phyloP scores from a whole-genome alignment of 1,140 invertebrate species.

The Trialeurodes vaporariorum region DNA sequence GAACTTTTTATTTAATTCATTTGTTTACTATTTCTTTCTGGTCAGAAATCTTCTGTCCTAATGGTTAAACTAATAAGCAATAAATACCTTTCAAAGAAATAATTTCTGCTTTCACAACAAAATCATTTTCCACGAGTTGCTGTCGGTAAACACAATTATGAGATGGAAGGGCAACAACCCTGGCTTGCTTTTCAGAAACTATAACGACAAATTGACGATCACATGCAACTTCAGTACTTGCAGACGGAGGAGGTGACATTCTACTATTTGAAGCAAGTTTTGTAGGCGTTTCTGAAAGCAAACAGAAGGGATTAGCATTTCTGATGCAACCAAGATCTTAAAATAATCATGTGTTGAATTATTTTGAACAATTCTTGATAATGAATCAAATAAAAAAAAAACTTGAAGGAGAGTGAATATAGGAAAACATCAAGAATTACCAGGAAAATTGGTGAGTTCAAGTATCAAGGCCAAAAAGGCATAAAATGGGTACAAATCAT shows the following conservation, averaged over 20 bases:
- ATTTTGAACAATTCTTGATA: too few species aligned
- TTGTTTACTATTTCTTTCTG: neutral
- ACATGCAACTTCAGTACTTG: slow-evolving; percentile 38
- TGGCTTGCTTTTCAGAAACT: slow-evolving; percentile 87
- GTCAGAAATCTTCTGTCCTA: too few species aligned
- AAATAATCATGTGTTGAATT: too few species aligned
- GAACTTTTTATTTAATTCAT: neutral
- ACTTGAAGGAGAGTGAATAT: too few species aligned
- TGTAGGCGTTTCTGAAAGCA: slow-evolving; percentile 43
- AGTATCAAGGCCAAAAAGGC: too few species aligned
- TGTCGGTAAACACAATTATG: slow-evolving; percentile 82
- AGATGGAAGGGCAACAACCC: slow-evolving; percentile 85
- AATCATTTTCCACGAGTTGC: slow-evolving; percentile 73
- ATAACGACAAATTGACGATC: slow-evolving; percentile 89
- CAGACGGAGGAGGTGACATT: slow-evolving; percentile 57
- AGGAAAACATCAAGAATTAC: too few species aligned
- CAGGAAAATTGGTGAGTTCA: too few species aligned
- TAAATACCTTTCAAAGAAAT: slow-evolving; percentile 81
- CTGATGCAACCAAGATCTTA: too few species aligned
- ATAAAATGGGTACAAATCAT: too few species aligned
- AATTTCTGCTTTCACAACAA: slow-evolving; percentile 89
- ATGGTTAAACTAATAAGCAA: too few species aligned
- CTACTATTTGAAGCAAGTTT: slow-evolving; percentile 44
- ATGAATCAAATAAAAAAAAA: too few species aligned
- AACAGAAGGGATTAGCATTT: slow-evolving; percentile 9